phyloP scores from a whole-genome alignment of 2,113 vertebrate genomes.

The Amblyopsis rosae region DNA sequence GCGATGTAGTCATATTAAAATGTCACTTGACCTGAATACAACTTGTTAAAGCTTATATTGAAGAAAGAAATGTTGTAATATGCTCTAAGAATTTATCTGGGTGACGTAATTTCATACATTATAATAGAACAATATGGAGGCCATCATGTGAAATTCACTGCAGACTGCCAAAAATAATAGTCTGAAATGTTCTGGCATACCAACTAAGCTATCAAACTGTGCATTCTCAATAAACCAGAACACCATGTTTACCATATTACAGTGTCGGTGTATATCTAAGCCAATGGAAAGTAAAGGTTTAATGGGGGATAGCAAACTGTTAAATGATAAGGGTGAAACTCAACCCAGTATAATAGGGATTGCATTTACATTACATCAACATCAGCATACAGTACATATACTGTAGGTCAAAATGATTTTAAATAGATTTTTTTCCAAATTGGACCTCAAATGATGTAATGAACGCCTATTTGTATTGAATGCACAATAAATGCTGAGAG shows the following conservation, averaged over 20 bases:
- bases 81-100: not conserved
- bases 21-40: conserved; percentile 10
- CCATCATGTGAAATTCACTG: not conserved
- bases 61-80: too few relatives aligned
- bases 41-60: conserved; percentile 1
- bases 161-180: not conserved
- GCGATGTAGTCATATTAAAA: conserved; percentile 21
- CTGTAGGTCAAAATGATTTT: too few relatives aligned
- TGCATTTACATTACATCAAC: too few relatives aligned
- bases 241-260: not conserved
- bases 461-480: not conserved
- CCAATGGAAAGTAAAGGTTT: too few relatives aligned
- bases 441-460: not conserved
- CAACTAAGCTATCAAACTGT: too few relatives aligned
- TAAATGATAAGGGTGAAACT: too few relatives aligned
- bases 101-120: not conserved
- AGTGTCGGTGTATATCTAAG: too few relatives aligned
- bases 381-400: too few relatives aligned
- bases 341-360: too few relatives aligned
- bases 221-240: not conserved
- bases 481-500: not conserved
- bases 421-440: too few relatives aligned
- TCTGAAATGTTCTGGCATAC: too few relatives aligned
- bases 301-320: too few relatives aligned
- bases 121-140: not conserved